Evolutionary conservation across 2,797 vertebrate genomes (phyloP), one percentile per base, ranked within the genome.

Genomic region (Enteromius anoplus): DNA sequence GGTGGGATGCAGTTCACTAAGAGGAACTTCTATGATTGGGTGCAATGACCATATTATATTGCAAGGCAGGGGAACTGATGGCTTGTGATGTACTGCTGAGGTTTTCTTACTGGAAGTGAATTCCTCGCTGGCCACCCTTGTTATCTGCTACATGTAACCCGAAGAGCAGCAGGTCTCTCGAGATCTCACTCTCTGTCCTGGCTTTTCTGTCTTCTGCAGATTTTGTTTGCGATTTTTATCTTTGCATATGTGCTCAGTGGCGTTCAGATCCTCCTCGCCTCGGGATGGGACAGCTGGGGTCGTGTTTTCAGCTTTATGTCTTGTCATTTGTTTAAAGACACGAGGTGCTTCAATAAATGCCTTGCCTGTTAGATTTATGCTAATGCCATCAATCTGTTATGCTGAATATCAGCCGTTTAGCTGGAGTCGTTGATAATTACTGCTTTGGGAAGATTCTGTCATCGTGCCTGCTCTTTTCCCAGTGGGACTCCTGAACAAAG

Each of bases 21-120:
- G 47, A 60, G 62, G 69, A 86, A 88, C 88, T 88, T 84, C 90
- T 88, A 85, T 82, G 88, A 85, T 89, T 86, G 88, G 84, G 86
- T 87, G 79, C 86, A 87, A 42, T 66, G 58, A 32, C n/a, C 82
- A 86, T 90, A 91, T 94, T 89, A 89, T 89, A 87, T 94, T 93
- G 92, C 93, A 92, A 78, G 84, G 86, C 90, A 89, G 89, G 89
- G 86, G 87, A 87, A 90, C 85, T 90, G 91, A 88, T 90, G 90
- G 89, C 92, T 91, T 92, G 89, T 88, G 90, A 89, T 90, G 88
- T 85, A 88, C 85, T 84, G 90, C 90, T 91, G 87, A 91, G 91
- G 91, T 91, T 92, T 90, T 93, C 93, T 94, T 94, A 92, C 92
- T 92, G 93, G 92, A 94, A 93, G 91, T 90, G 89, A 93, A 93